phyloP scores from a whole-genome alignment of 2,888 invertebrate species.

The Ptychoptera contaminata region DNA sequence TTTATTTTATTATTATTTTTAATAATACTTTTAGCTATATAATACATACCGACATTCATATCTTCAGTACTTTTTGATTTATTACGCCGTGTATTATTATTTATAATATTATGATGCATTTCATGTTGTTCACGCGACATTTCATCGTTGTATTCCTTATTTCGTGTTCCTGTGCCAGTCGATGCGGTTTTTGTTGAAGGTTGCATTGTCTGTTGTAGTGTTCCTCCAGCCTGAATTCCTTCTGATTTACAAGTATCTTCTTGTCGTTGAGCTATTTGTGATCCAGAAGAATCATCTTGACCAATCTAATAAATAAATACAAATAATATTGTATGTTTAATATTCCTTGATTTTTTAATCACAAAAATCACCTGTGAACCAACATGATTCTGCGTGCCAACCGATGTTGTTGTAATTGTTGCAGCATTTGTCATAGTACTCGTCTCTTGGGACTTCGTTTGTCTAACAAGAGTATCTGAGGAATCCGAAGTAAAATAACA shows the following conservation, averaged over 20 bases:
- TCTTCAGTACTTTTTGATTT: slow-evolving; percentile 83
- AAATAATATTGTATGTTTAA: too few relatives aligned
- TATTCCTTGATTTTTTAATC: too few relatives aligned
- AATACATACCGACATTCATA: slow-evolving; percentile 48
- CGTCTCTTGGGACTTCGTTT: slow-evolving; percentile 57
- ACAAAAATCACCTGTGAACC: slow-evolving; percentile 33
- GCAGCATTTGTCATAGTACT: slow-evolving; percentile 49
- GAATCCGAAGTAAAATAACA: background rate
- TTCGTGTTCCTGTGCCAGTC: slow-evolving; percentile 39
- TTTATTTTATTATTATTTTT: slow-evolving; percentile 15
- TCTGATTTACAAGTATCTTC: slow-evolving; percentile 55
- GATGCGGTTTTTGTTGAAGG: slow-evolving; percentile 45
- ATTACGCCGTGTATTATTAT: slow-evolving; percentile 56
- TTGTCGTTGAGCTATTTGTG: slow-evolving; percentile 29
- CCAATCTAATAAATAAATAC: slow-evolving; percentile 16
- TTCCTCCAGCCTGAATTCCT: slow-evolving; percentile 69
- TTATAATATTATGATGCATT: slow-evolving; percentile 52
- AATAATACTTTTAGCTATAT: background rate
- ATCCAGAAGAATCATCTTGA: slow-evolving; percentile 28
- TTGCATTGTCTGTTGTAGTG: slow-evolving; percentile 37
- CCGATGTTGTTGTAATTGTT: slow-evolving; percentile 46
- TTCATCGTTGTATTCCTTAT: slow-evolving; percentile 51
- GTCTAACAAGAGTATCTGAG: slow-evolving; percentile 37
- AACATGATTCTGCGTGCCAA: slow-evolving; percentile 54
- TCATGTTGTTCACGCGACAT: slow-evolving; percentile 57